phyloP scores from a whole-genome alignment of 2,113 vertebrate genomes.

The Gasterosteus nipponicus region DNA sequence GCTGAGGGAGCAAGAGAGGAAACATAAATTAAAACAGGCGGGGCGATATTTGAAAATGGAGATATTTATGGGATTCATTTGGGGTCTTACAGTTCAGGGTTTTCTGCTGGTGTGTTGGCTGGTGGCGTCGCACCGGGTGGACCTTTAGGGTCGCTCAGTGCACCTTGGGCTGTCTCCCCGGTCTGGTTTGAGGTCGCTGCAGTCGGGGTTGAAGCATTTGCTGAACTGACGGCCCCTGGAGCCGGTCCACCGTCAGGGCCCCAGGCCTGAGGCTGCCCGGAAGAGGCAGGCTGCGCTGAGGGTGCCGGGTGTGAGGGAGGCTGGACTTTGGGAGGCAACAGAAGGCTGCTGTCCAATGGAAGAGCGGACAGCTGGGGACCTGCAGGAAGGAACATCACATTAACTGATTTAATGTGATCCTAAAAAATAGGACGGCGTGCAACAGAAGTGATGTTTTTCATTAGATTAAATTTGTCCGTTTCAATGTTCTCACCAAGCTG shows the following conservation, averaged over 20 bases:
- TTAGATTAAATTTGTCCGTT: background rate
- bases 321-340: constrained; percentile 89
- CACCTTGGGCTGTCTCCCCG: constrained; percentile 80
- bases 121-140: constrained; percentile 77
- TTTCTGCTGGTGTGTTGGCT: constrained; percentile 75
- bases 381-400: constrained; percentile 51
- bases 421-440: background rate
- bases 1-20: constrained; percentile 65
- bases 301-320: constrained; percentile 65
- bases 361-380: constrained; percentile 92
- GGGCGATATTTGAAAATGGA: background rate
- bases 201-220: constrained; percentile 70
- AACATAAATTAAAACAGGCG: background rate
- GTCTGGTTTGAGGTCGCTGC: constrained; percentile 69
- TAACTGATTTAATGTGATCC: too few relatives aligned
- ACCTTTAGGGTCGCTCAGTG: constrained; percentile 78
- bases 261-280: constrained; percentile 62
- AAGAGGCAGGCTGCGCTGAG: constrained; percentile 73
- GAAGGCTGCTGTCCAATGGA: constrained; percentile 90
- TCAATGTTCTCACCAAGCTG: constrained; percentile 86
- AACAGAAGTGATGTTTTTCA: background rate
- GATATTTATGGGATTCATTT: fast-evolving
- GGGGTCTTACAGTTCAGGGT: constrained; percentile 73
- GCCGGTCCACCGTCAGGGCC: constrained; percentile 77
- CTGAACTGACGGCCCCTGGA: constrained; percentile 72